These are phyloP conservation scores for Alexandromys fortis DNA, from an alignment of 2,113 vertebrate species.

Conservation along the genomic window DNA sequence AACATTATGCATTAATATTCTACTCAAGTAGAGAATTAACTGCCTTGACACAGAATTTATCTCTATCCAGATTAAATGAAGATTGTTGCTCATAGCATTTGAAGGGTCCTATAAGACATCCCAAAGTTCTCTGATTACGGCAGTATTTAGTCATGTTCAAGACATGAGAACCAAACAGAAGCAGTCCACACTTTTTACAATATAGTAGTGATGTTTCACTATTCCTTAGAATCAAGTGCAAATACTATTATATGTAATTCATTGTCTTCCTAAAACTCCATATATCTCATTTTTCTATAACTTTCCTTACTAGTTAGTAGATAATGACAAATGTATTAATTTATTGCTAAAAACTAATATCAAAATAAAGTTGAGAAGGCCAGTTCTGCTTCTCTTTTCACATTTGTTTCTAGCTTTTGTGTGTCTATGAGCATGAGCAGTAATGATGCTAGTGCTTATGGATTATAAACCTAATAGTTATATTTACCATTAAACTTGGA, in stretches of 20 bases:
- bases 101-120: neutral
- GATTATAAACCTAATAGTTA: neutral
- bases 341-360: neutral
- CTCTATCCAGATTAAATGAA: neutral
- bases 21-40: neutral
- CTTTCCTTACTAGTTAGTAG: neutral
- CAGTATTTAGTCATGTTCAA: neutral
- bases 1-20: neutral
- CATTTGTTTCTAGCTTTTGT: neutral
- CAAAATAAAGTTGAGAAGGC: neutral
- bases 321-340: neutral
- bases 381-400: neutral
- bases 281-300: neutral
- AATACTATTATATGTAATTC: neutral
- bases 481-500: neutral
- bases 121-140: neutral
- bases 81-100: neutral
- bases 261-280: neutral
- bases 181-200: neutral
- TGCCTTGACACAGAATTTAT: neutral
- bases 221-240: neutral
- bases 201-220: neutral
- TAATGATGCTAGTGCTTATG: neutral
- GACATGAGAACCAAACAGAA: neutral
- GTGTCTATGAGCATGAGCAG: neutral